phyloP scores from a whole-genome alignment of 2,888 invertebrate species.

The Heliconius ismenius region DNA sequence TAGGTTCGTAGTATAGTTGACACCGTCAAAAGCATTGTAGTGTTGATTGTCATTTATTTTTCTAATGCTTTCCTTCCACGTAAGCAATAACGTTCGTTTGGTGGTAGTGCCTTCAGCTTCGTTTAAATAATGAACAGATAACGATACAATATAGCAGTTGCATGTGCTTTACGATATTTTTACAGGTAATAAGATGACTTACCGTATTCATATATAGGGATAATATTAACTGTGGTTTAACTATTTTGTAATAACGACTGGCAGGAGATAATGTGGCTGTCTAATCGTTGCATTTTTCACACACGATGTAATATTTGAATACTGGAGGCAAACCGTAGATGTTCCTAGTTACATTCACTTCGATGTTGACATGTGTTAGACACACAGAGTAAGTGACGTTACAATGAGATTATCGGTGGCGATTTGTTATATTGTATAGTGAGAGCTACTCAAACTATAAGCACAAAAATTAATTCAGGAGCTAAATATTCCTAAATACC shows the following conservation, averaged over 20 bases:
- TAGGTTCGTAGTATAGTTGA: conserved; percentile 47
- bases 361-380: conserved; percentile 67
- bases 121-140: conserved; percentile 66
- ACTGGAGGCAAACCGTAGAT: conserved; percentile 63
- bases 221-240: conserved; percentile 73
- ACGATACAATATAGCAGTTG: conserved; percentile 69
- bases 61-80: conserved; percentile 75
- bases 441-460: conserved; percentile 53
- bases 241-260: conserved; percentile 73
- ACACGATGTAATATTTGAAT: conserved; percentile 63
- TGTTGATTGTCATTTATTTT: conserved; percentile 72
- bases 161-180: conserved; percentile 79
- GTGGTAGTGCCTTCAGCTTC: conserved; percentile 81
- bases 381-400: conserved; percentile 42
- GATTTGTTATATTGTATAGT: conserved; percentile 53
- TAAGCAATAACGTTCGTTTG: conserved; percentile 76
- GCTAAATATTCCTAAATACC: conserved; percentile 66
- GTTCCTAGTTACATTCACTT: conserved; percentile 73
- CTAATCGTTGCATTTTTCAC: conserved; percentile 77
- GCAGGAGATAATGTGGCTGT: conserved; percentile 72
- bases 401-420: conserved; percentile 58
- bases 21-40: conserved; percentile 63
- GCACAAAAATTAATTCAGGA: conserved; percentile 69
- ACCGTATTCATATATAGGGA: conserved; percentile 76
- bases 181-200: conserved; percentile 77